These are phyloP conservation scores for Callithrix jacchus DNA, from an alignment of 2,113 vertebrate genomes.

Conservation along the genomic window DNA sequence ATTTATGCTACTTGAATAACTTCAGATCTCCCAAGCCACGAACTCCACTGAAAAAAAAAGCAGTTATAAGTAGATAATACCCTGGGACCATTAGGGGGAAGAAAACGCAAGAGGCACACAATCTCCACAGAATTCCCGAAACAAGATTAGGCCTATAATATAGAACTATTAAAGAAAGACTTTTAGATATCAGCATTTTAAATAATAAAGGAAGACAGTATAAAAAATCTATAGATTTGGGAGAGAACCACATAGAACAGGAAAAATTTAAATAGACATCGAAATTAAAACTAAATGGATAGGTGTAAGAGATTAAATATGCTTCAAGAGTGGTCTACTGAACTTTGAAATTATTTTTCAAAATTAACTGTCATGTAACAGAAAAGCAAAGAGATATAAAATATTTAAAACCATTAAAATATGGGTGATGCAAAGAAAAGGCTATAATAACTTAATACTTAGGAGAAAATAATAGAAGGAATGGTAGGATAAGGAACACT, in stretches of 20 bases:
- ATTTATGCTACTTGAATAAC: neutral
- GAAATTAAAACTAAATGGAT: neutral
- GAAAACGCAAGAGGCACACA: neutral
- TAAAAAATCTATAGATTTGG: neutral
- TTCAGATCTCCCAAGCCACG: neutral
- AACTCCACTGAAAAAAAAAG: neutral
- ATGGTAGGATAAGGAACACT: neutral
- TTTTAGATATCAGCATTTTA: slow-evolving; percentile 12
- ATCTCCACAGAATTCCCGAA: neutral
- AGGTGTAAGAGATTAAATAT: neutral
- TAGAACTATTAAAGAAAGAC: neutral
- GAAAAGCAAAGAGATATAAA: neutral
- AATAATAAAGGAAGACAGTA: neutral
- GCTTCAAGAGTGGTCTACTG: neutral
- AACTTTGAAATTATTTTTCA: neutral
- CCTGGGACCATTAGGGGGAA: neutral
- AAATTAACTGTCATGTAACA: neutral
- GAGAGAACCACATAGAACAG: neutral
- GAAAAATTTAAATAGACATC: neutral
- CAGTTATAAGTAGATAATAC: neutral
- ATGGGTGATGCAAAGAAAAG: neutral
- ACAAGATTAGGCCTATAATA: neutral
- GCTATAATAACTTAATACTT: neutral
- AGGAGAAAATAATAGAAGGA: neutral
- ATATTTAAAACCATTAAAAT: neutral